These are phyloP conservation scores for Genyomyrus donnyi DNA, from an alignment of 2,113 vertebrate genomes.

Conservation along the genomic window DNA sequence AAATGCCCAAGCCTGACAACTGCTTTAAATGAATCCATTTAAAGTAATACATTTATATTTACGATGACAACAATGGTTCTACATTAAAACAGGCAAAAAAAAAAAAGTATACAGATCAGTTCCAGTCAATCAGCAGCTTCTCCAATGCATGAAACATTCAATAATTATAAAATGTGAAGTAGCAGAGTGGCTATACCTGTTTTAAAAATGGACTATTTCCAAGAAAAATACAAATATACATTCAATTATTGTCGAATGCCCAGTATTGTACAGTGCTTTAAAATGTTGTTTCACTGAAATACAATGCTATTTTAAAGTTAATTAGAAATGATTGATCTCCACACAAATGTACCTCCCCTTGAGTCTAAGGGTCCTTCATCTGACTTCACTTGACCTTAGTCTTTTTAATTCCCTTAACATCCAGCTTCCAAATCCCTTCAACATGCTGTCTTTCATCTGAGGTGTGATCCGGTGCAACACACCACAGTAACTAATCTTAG, in stretches of 20 bases:
- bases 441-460: not conserved
- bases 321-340: not conserved
- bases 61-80: not conserved
- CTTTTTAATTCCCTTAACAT: not conserved
- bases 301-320: not conserved
- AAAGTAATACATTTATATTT: not conserved
- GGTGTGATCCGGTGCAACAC: not conserved
- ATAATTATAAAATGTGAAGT: not conserved
- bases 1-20: not conserved
- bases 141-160: not conserved
- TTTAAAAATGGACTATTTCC: not conserved
- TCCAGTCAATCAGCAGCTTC: not conserved
- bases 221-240: not conserved
- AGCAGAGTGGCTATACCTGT: not conserved
- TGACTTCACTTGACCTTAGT: constrained; percentile 1
- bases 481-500: not conserved
- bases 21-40: not conserved
- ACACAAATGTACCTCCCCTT: not conserved
- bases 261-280: not conserved
- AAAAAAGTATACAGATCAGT: not conserved
- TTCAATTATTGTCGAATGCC: not conserved
- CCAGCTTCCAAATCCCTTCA: not conserved
- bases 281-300: not conserved
- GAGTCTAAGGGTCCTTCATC: not conserved
- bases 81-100: not conserved